These are phyloP conservation scores for Pipistrellus pipistrellus DNA, from an alignment of 2,797 vertebrate species.

Conservation along the genomic window DNA sequence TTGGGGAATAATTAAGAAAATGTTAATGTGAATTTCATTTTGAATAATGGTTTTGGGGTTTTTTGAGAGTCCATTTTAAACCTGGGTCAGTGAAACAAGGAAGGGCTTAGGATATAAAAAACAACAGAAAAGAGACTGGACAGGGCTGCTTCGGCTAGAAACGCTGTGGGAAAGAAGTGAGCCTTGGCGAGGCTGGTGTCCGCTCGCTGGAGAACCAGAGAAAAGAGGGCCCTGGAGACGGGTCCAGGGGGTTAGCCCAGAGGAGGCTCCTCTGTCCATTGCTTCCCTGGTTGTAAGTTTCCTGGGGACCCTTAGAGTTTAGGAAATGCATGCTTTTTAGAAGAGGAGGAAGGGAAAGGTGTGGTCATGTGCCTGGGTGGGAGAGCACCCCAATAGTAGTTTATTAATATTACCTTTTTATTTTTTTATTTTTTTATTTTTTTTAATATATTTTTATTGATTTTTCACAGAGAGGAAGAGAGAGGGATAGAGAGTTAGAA, in stretches of 20 bases:
- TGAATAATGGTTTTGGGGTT: neutral
- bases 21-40: constrained; percentile 16
- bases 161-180: neutral
- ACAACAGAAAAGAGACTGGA: neutral
- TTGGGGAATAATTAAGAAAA: neutral
- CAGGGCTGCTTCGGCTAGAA: neutral
- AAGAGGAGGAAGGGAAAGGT: neutral
- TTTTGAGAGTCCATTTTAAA: neutral
- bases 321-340: neutral
- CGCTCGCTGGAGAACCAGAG: neutral
- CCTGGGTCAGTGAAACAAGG: neutral
- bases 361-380: neutral
- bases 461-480: too few species aligned
- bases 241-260: neutral
- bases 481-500: too few species aligned
- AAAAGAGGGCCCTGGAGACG: neutral
- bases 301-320: neutral
- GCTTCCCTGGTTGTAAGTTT: neutral
- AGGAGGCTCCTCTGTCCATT: neutral
- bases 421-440: too few species aligned
- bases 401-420: constrained; percentile 18
- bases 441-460: too few species aligned
- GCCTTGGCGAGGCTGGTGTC: neutral
- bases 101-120: neutral
- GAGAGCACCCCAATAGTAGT: neutral